These are phyloP conservation scores for Dermatemys mawii DNA, from an alignment of 2,113 vertebrate species.

Conservation along the genomic window DNA sequence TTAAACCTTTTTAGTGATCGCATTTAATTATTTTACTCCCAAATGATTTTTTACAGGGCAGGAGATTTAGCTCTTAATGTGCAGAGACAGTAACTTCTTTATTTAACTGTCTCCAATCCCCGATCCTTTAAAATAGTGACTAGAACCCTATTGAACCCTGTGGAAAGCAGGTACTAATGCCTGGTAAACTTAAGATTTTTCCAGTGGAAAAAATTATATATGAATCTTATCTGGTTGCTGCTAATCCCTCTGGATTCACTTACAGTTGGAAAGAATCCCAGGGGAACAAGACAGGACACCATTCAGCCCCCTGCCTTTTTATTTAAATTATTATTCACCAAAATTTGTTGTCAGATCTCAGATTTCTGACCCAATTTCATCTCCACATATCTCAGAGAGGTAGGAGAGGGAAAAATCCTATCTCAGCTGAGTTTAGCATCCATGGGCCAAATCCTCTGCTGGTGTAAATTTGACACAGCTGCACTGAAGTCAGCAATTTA, in stretches of 20 bases:
- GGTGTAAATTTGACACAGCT: background rate
- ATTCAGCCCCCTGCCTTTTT: background rate
- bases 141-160: background rate
- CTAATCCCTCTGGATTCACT: background rate
- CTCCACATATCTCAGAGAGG: background rate
- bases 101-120: too few relatives aligned
- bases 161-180: background rate
- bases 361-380: background rate
- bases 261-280: background rate
- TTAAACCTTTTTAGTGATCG: background rate
- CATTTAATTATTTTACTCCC: background rate
- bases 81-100: background rate
- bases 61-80: background rate
- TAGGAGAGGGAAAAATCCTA: background rate
- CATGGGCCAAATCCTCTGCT: background rate
- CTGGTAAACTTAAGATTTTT: background rate
- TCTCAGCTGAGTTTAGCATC: background rate
- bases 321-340: background rate
- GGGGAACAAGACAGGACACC: background rate
- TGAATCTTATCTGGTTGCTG: background rate
- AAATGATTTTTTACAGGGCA: slow-evolving; percentile 25
- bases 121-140: too few relatives aligned
- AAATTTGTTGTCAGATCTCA: background rate
- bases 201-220: accelerated
- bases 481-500: background rate